Conservation (phyloP, 2,888 invertebrate species). For the Cheilosia vernalis region DNA sequence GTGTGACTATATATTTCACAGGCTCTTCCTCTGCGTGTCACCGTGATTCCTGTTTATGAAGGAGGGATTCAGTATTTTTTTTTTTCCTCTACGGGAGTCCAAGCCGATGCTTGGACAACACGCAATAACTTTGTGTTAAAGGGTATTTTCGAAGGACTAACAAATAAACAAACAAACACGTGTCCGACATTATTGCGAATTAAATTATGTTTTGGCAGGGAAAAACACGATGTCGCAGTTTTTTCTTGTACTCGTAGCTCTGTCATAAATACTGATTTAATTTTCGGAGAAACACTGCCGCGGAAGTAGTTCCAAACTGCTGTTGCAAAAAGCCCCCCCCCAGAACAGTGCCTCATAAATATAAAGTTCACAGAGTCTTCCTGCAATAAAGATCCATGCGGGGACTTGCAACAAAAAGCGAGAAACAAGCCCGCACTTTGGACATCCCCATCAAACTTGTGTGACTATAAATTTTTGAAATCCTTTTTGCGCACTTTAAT, state of each 20-base stretch:
- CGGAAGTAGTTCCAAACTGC: constrained; percentile 37
- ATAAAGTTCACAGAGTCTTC: constrained; percentile 60
- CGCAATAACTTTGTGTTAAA: constrained; percentile 47
- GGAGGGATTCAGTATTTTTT: neutral
- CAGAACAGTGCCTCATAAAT: constrained; percentile 51
- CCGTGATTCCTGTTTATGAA: constrained; percentile 4
- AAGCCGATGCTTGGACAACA: constrained; percentile 39
- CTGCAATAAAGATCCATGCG: constrained; percentile 16
- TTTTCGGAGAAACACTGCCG: constrained; percentile 26
- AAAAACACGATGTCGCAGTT: neutral
- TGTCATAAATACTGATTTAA: constrained; percentile 68
- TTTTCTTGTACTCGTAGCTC: constrained; percentile 21
- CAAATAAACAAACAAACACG: constrained; percentile 33
- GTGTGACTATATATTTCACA: neutral
- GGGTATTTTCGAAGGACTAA: constrained; percentile 11
- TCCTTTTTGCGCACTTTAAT: constrained; percentile 14
- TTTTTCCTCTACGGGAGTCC: neutral
- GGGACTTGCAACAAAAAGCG: constrained; percentile 26
- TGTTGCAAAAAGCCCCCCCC: constrained; percentile 4
- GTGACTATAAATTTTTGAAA: constrained; percentile 18
- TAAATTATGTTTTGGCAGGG: constrained; percentile 48
- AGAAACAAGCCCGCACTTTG: constrained; percentile 7
- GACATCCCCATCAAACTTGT: neutral
- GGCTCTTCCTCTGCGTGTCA: constrained; percentile 8
- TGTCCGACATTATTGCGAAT: constrained; percentile 64